These are phyloP conservation scores for roundworm (Caenorhabditis elegans) DNA, from an alignment of 1,140 invertebrate species.

Conservation along the genomic window DNA sequence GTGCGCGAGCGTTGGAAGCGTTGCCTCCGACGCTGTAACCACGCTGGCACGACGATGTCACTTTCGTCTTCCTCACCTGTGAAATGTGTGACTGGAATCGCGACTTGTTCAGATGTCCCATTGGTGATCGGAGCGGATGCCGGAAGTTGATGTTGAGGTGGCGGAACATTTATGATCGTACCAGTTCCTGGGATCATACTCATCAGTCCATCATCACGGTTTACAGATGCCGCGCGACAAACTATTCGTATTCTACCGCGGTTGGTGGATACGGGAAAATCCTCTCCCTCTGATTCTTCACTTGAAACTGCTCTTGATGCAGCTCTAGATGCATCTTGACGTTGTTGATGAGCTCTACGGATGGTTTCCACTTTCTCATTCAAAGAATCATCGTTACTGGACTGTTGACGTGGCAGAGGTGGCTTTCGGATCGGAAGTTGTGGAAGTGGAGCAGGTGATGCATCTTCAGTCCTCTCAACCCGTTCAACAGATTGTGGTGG, in stretches of 20 bases:
- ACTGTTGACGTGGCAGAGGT: slow-evolving; percentile 53
- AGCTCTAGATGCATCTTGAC: slow-evolving; percentile 37
- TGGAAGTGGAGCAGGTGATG: not conserved
- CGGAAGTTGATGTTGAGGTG: not conserved
- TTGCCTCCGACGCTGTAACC: slow-evolving; percentile 50
- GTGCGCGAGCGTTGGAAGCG: slow-evolving; percentile 54
- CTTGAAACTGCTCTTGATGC: slow-evolving; percentile 29
- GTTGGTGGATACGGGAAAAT: slow-evolving; percentile 12
- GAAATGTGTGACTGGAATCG: slow-evolving; percentile 48
- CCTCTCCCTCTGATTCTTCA: slow-evolving; percentile 41
- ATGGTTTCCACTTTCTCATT: slow-evolving; percentile 53
- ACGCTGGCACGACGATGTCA: slow-evolving; percentile 46
- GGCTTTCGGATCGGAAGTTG: slow-evolving; percentile 42
- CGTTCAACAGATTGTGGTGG: not conserved
- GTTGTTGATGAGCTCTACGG: slow-evolving; percentile 51
- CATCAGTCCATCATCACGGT: slow-evolving; percentile 3
- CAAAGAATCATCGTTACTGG: slow-evolving; percentile 44
- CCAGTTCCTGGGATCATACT: slow-evolving; percentile 13
- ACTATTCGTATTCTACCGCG: slow-evolving; percentile 37
- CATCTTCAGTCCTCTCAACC: slow-evolving; percentile 4
- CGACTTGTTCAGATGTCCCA: slow-evolving; percentile 26
- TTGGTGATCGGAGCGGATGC: no score
- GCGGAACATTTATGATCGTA: not conserved
- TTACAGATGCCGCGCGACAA: slow-evolving; percentile 25
- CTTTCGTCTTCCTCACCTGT: slow-evolving; percentile 40